These are phyloP conservation scores for Phaethon lepturus DNA, from an alignment of 2,113 vertebrate species.

Conservation along the genomic window DNA sequence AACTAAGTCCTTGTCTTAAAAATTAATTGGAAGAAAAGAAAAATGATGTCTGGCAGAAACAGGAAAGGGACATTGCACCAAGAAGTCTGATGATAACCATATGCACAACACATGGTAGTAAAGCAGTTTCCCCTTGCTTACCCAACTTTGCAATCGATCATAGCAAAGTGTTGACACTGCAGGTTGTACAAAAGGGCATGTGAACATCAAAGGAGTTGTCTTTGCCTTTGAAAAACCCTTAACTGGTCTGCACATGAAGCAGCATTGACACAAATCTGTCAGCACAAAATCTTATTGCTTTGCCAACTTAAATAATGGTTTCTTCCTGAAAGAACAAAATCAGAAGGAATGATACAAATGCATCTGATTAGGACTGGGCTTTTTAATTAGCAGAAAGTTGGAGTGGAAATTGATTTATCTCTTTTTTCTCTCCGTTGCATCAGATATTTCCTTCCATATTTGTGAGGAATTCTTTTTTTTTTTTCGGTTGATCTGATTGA, in stretches of 20 bases:
- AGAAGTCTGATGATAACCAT: not conserved
- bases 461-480: not conserved
- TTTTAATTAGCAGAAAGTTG: not conserved
- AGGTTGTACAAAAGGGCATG: not conserved
- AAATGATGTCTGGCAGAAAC: not conserved
- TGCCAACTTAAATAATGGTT: not conserved
- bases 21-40: not conserved
- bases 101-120: not conserved
- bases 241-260: not conserved
- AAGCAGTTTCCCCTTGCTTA: not conserved
- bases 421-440: not conserved
- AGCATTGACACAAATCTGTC: conserved; percentile 18
- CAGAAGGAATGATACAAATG: not conserved
- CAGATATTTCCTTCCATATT: not conserved
- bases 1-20: not conserved
- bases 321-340: not conserved
- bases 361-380: not conserved
- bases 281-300: not conserved
- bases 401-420: not conserved
- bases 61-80: not conserved
- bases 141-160: not conserved
- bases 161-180: not conserved
- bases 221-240: conserved; percentile 23
- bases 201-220: conserved; percentile 29
- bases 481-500: not conserved